Conservation (phyloP, 2,113 vertebrate genomes). For the Mesitornis unicolor region DNA sequence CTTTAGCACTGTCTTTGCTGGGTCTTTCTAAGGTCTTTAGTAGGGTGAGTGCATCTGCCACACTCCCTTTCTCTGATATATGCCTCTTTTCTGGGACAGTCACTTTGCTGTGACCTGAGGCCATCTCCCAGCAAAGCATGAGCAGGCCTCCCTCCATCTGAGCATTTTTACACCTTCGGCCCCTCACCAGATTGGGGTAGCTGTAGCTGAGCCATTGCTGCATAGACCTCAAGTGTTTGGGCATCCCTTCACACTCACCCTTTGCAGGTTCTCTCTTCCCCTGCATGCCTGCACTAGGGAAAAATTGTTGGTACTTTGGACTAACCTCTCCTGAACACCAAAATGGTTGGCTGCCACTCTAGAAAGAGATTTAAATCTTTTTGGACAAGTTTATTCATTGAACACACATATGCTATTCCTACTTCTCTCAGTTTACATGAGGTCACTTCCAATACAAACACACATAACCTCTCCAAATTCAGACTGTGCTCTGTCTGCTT, state of each 20-base stretch:
- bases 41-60: too few relatives aligned
- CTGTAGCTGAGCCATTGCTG: neutral
- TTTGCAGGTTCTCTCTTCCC: neutral
- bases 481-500: neutral
- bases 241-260: neutral
- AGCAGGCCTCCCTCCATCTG: neutral
- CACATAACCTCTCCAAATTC: neutral
- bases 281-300: neutral
- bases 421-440: neutral
- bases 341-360: neutral
- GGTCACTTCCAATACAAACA: neutral
- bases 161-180: neutral
- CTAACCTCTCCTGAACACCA: neutral
- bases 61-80: fast-evolving
- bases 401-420: neutral
- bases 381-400: neutral
- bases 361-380: neutral
- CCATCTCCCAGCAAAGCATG: neutral
- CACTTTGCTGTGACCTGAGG: neutral
- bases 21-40: too few relatives aligned
- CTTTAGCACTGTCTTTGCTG: too few relatives aligned
- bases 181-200: too few relatives aligned
- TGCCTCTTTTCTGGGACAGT: neutral
- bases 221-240: fast-evolving
- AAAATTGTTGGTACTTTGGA: neutral